Base-by-base conservation (phyloP, 2,888 invertebrate genomes). In the Eristalis pertinax region DNA sequence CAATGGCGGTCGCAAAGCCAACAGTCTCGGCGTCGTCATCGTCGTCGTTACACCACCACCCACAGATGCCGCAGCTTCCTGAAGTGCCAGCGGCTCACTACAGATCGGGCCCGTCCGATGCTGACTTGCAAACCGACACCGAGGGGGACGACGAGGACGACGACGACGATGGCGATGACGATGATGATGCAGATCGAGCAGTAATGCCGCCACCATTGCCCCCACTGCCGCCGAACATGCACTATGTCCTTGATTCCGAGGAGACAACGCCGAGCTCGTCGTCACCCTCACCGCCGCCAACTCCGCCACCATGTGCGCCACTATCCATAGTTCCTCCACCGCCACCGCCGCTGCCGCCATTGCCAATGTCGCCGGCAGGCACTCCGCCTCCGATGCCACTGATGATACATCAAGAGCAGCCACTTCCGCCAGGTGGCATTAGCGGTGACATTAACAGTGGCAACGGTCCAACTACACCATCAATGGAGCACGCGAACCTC, bases 261-360 rank as follows among this genome's bases (percentile, higher is more conserved):
- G 83, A 80, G 64, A 81, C 86, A 11, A 81, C 88, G 10, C 77
- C 89, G 19, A 91, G 91, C n/a, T 92, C 92, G 15, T 91, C 91
- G 26, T 92, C 92, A 32, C 92, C 92, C 19, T 92, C 92, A 15
- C 92, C 92, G 75, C 92, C 92, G 58, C 91, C 91, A 24, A 92
- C 92, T 38, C 92, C 92, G 56, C 92, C 92, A 19, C 92, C 91
- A 13, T 91, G 91, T 89, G 90, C 91, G 38, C 90, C 90, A 73
- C 79, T 88, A 60, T 89, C 86, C 63, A 89, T 81, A 84, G 91
- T 69, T 90, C 90, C 84, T 75, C 41, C 82, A 19, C 72, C 92
- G 62, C 92, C 92, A 10, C 91, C 92, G 15, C 91, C 92, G 22
- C 90, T 90, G 69, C 83, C 89, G 19, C 80, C 85, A 24, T 62